Conservation (phyloP, 2,113 vertebrate genomes). For the Oncorhynchus kisutch region DNA sequence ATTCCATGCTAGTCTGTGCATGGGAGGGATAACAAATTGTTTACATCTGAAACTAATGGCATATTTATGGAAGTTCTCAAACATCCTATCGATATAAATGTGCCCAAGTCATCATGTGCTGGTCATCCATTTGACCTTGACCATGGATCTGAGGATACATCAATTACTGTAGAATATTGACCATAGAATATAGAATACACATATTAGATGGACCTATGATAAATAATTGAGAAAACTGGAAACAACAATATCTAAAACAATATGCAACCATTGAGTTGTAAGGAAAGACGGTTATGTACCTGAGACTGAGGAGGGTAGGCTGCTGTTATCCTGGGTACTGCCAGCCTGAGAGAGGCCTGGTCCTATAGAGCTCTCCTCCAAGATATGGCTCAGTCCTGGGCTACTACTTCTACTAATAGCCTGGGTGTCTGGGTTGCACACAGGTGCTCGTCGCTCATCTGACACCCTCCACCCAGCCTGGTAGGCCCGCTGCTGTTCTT, state of each 20-base stretch:
- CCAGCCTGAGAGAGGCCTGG: constrained; percentile 72
- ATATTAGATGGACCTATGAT: too few species aligned
- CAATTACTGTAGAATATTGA: too few species aligned
- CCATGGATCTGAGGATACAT: too few species aligned
- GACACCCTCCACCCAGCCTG: constrained; percentile 74
- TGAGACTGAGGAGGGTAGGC: constrained; percentile 88
- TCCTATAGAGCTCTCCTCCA: constrained; percentile 83
- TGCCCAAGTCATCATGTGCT: too few species aligned
- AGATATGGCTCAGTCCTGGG: constrained; percentile 85
- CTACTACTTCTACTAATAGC: constrained; percentile 88
- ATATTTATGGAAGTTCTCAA: too few species aligned
- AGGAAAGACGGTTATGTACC: constrained; percentile 71
- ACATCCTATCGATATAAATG: too few species aligned
- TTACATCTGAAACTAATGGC: too few species aligned
- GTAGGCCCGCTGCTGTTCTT: constrained; percentile 79
- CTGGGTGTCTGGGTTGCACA: constrained; percentile 87
- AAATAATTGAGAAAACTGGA: too few species aligned
- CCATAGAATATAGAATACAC: too few species aligned
- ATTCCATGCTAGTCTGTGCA: too few species aligned
- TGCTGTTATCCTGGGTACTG: constrained; percentile 84
- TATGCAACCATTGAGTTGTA: background rate
- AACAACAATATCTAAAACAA: background rate
- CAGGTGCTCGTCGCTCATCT: constrained; percentile 85
- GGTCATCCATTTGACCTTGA: too few species aligned
- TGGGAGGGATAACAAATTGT: too few species aligned